Base-by-base conservation (phyloP, 2,113 vertebrate genomes). In the Halichoerus grypus region DNA sequence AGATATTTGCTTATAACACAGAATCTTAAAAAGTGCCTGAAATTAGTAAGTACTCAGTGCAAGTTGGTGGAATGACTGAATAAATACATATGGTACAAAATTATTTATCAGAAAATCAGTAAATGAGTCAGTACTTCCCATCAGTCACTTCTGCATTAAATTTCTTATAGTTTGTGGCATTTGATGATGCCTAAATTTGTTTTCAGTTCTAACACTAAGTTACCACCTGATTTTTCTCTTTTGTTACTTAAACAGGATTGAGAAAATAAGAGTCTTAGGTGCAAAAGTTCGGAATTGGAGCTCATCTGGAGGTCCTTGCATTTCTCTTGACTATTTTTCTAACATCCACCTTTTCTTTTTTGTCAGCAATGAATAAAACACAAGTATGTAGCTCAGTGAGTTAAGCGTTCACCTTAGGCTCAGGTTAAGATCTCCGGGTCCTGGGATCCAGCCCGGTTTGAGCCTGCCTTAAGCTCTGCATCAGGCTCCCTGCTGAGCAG, bases 241-340 rank as follows among this genome's bases (percentile, higher is more conserved):
- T 59, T 91, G 4, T 55, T 84, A 59, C 12, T 71, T 83, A 74
- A 4, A 59, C 21, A 69, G 3, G 11, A 22, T 42, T 59, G 2
- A 12, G 9, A 11, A 86, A 80, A 33, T 2, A 36, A 1, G 8
- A 1, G 0, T n/a, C 5, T 63, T 74, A 15, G 0, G 3, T n/a
- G 4, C 1, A 81, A 59, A 14, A 88, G 8, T 81, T 90, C n/a
- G 89, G 74, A 76, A 39, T 81, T 2, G 49, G 19, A 85, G 9
- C 39, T 92, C 53, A 84, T 55, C 39, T 76, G 39, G 3, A 85
- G 26, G 1, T 33, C 0, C 4, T 92, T 6, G 28, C 3, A 22
- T 61, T 88, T 46, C 21, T 85, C 33, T 89, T 85, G 15, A 76
- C 42, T 39, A 2, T 53, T 94, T 97, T 57, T 74, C 53, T 96